phyloP scores from a whole-genome alignment of 2,888 invertebrate genomes.

The Branchipolynoe longqiensis region DNA sequence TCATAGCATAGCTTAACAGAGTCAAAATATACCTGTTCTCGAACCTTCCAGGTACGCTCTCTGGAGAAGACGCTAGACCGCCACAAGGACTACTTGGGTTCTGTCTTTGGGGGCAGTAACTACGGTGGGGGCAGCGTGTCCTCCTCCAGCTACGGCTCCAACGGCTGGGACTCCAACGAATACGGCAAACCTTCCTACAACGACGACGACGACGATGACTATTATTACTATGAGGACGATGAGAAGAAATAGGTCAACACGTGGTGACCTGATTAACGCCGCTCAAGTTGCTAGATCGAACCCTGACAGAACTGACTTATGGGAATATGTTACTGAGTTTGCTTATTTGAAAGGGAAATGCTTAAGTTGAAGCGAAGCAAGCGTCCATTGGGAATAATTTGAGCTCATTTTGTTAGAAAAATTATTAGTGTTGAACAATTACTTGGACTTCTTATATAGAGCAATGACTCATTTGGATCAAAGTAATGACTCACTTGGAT shows the following conservation, averaged over 20 bases:
- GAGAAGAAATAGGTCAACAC: not conserved
- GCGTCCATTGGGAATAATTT: too few relatives aligned
- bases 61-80: not conserved
- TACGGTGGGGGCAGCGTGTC: not conserved
- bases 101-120: conserved; percentile 26
- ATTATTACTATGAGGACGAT: conserved; percentile 27
- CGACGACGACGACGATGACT: conserved; percentile 21
- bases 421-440: too few relatives aligned
- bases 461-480: too few relatives aligned
- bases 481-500: too few relatives aligned
- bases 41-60: conserved; percentile 2
- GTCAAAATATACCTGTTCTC: too few relatives aligned
- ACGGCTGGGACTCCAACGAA: conserved; percentile 1
- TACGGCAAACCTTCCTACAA: not conserved
- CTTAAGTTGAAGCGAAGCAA: too few relatives aligned
- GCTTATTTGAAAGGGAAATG: too few relatives aligned
- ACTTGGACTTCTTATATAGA: too few relatives aligned
- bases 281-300: too few relatives aligned
- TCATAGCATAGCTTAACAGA: too few relatives aligned
- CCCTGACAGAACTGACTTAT: not conserved
- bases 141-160: not conserved
- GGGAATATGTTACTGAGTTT: not conserved
- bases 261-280: too few relatives aligned
- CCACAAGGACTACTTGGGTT: conserved; percentile 33
- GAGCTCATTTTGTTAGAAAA: too few relatives aligned